Base-by-base conservation (phyloP, 2,113 vertebrate species). In the Tursiops truncatus region DNA sequence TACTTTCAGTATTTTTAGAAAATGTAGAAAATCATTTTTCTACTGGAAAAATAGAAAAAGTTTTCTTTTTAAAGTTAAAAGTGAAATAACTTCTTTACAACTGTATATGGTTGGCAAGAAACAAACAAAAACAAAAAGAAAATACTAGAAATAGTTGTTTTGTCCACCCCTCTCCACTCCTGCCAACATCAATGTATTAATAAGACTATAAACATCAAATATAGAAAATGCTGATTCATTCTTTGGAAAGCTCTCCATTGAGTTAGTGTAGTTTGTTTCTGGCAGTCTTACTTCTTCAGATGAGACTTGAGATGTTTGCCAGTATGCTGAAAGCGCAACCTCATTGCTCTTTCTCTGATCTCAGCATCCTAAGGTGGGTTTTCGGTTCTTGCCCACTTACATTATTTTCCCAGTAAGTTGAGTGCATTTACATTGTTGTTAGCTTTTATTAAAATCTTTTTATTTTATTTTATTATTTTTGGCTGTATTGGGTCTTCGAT, bases 371-470 rank as follows among this genome's bases (percentile, higher is more conserved):
- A 2, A 96, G 94, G 56, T 13, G 2, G 0, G 68, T 68, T 90
- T 89, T 86, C 31, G 63, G 9, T n/a, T 25, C 87, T 31, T 38
- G 88, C 6, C 11, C 6, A 6, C 41, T 79, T 71, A 8, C 8
- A 6, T n/a, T 93, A 6, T n/a, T 95, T 95, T 89, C 67, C 33
- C 18, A 92, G 20, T 89, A 94, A 97, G 94, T 67, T 25, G 6
- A 18, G 65, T 82, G 21, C 10, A 87, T 97, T 96, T 95, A 96
- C 65, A 79, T 53, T 44, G 50, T 68, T 53, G 50, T 17, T 53
- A 17, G 50, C 50, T 53, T 53, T 50, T 53, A 17, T 15, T 5
- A 2, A 47, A 50, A 50, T 50, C 13, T 17, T 53, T 53, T 53
- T 5, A 53, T 53, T 53, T 53, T 17, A 53, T 53, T 53, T 53